phyloP scores from a whole-genome alignment of 2,888 invertebrate genomes.

The Maniola hyperantus region DNA sequence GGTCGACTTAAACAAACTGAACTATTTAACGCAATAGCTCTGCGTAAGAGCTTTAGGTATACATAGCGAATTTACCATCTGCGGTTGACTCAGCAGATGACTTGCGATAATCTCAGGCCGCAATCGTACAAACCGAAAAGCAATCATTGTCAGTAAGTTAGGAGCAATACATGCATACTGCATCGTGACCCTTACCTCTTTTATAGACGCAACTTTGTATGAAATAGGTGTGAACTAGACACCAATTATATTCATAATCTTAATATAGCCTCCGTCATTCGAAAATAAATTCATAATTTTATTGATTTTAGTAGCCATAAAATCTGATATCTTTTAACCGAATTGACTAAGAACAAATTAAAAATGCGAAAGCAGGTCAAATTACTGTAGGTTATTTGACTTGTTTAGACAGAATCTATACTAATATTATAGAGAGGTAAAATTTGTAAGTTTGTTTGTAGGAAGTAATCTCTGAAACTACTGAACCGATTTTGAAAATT shows the following conservation, averaged over 20 bases:
- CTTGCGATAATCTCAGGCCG: background rate
- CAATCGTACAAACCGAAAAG: too few species aligned
- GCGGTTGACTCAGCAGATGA: background rate
- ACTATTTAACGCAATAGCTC: background rate
- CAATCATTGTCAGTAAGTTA: background rate
- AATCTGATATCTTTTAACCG: conserved; percentile 2
- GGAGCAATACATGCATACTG: background rate
- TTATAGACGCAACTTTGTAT: background rate
- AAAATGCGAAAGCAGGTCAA: conserved; percentile 12
- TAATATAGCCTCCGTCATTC: background rate
- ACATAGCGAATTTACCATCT: background rate
- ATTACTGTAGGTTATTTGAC: background rate
- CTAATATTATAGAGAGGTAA: too few species aligned
- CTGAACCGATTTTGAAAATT: too few species aligned
- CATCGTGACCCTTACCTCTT: background rate
- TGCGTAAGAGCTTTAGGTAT: background rate
- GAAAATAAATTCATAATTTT: conserved; percentile 3
- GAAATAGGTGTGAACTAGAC: background rate
- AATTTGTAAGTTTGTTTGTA: too few species aligned
- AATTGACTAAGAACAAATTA: conserved; percentile 3
- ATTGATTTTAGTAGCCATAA: conserved; percentile 5
- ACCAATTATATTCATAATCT: background rate
- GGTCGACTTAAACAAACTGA: background rate
- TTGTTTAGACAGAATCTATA: background rate
- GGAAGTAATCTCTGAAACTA: too few species aligned